Conservation (phyloP, 2,888 invertebrate genomes). For the Exocentrus adspersus region DNA sequence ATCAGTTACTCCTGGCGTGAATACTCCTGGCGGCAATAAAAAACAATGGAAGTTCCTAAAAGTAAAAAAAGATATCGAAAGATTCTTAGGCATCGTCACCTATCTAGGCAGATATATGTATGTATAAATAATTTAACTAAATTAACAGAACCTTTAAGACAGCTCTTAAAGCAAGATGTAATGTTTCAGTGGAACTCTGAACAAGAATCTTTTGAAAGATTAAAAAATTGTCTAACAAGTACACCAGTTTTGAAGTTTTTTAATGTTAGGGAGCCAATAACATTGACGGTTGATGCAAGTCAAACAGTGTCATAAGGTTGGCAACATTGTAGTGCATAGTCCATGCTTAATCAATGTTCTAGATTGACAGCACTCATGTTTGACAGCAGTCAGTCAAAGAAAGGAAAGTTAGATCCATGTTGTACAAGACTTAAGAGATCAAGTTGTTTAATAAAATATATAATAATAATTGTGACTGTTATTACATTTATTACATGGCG, state of each 20-base stretch:
- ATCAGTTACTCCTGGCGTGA: too few species aligned
- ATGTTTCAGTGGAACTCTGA: slow-evolving; percentile 9
- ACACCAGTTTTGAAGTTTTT: background rate
- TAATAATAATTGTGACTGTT: too few species aligned
- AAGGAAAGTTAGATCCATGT: too few species aligned
- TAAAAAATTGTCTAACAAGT: slow-evolving; percentile 1
- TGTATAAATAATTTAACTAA: slow-evolving; percentile 11
- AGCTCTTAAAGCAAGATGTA: slow-evolving; percentile 5
- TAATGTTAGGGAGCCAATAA: background rate
- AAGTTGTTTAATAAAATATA: too few species aligned
- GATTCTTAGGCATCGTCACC: slow-evolving; percentile 50
- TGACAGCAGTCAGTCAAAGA: too few species aligned
- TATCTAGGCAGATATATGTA: slow-evolving; percentile 25
- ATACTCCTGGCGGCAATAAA: too few species aligned
- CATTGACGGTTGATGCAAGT: background rate
- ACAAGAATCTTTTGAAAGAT: background rate
- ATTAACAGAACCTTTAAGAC: slow-evolving; percentile 13
- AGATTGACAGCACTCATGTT: too few species aligned
- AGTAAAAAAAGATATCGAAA: slow-evolving; percentile 47
- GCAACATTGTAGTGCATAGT: too few species aligned
- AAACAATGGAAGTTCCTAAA: slow-evolving; percentile 38
- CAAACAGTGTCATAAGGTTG: background rate
- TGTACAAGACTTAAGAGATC: too few species aligned
- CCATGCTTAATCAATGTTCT: too few species aligned
- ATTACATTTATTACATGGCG: too few species aligned